Percentiles rank a stretch among this genome's conserved stretches.
These are phyloP conservation scores for Habropoda laboriosa DNA, from an alignment of 1,140 invertebrate genomes.

Conservation along the genomic window DNA sequence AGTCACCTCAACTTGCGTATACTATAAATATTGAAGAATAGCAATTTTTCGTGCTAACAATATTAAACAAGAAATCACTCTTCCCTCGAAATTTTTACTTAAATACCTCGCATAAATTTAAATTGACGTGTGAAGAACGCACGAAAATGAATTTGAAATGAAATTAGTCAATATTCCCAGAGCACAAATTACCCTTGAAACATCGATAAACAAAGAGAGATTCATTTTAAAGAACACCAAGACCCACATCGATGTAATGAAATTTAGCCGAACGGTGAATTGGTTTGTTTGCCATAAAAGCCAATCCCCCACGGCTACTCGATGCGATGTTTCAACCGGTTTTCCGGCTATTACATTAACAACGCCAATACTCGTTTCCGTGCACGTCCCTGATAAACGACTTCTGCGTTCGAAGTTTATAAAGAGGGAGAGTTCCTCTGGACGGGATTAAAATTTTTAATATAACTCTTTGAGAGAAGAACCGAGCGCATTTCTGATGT, in stretches of 20 bases:
- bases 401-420: constrained; percentile 32
- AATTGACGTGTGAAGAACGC: too few relatives aligned
- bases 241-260: background rate
- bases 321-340: background rate
- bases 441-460: constrained; percentile 65
- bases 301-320: background rate
- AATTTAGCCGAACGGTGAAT: background rate
- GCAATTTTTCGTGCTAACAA: too few relatives aligned
- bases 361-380: constrained; percentile 41
- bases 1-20: too few relatives aligned
- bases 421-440: constrained; percentile 32
- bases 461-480: constrained; percentile 56
- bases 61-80: too few relatives aligned
- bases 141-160: too few relatives aligned
- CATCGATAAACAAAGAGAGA: background rate
- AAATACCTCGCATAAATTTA: too few relatives aligned
- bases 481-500: constrained; percentile 1
- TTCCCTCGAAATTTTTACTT: too few relatives aligned
- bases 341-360: constrained; percentile 41
- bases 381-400: constrained; percentile 56
- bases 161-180: too few relatives aligned
- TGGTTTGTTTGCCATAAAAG: background rate
- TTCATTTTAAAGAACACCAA: background rate
- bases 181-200: background rate
- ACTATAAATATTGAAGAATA: too few relatives aligned